Conservation (phyloP, 2,113 vertebrate genomes). For the Chaetura pelagica region DNA sequence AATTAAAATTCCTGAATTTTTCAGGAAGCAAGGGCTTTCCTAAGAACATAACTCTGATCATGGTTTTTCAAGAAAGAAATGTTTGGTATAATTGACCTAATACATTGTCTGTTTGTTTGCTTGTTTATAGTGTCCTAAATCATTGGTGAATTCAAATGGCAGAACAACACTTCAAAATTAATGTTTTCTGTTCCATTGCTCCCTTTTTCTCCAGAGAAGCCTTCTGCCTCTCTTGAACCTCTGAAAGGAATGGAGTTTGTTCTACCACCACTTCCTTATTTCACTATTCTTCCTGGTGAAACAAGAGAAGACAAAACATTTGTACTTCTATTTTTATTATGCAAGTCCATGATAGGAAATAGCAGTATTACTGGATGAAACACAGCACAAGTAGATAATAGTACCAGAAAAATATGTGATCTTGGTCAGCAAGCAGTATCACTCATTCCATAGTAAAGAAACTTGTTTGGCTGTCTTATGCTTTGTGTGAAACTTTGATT, state of each 20-base stretch:
- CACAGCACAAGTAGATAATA: neutral
- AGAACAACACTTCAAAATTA: neutral
- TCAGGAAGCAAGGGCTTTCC: neutral
- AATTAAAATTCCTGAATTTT: neutral
- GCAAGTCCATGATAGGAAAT: neutral
- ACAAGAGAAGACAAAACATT: neutral
- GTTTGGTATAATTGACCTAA: fast-evolving
- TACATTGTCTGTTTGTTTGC: fast-evolving
- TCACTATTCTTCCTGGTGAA: neutral
- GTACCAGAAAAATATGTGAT: neutral
- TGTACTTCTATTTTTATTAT: neutral
- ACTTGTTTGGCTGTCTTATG: neutral
- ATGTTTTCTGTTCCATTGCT: neutral
- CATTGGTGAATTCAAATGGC: neutral
- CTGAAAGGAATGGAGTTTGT: neutral
- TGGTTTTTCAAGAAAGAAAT: neutral
- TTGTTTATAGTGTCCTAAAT: neutral
- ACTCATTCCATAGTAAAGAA: neutral
- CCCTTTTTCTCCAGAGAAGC: neutral
- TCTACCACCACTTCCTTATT: neutral
- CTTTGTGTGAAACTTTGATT: neutral
- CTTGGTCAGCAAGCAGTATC: neutral
- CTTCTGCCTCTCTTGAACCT: neutral
- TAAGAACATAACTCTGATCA: neutral
- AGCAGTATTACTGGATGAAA: neutral